Conservation (phyloP, 2,888 invertebrate genomes). For the Apotomis turbidana region DNA sequence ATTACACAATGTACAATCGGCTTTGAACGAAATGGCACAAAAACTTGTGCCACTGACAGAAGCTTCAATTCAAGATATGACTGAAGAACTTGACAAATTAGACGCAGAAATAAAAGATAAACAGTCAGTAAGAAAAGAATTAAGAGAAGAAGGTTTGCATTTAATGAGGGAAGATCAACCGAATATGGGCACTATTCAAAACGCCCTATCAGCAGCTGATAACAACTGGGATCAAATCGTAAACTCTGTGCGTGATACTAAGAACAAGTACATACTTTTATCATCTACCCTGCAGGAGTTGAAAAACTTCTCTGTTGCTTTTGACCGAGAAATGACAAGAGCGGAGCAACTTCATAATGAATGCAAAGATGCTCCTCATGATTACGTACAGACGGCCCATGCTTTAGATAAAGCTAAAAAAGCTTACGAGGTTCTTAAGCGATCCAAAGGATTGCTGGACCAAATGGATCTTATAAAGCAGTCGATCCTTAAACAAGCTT, state of each 20-base stretch:
- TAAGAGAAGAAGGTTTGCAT: conserved; percentile 91
- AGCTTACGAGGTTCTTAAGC: conserved; percentile 89
- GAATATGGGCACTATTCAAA: conserved; percentile 91
- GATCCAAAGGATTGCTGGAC: conserved; percentile 89
- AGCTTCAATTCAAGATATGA: conserved; percentile 76
- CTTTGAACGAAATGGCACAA: conserved; percentile 83
- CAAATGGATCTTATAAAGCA: conserved; percentile 91
- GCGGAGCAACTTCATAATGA: conserved; percentile 86
- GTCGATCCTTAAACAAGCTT: conserved; percentile 87
- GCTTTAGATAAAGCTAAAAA: conserved; percentile 90
- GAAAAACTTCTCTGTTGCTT: conserved; percentile 87
- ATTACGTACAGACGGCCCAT: conserved; percentile 88
- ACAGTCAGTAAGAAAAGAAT: conserved; percentile 86
- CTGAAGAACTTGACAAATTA: conserved; percentile 81
- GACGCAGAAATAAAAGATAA: conserved; percentile 84
- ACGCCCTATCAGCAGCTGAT: conserved; percentile 90
- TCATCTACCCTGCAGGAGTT: conserved; percentile 90
- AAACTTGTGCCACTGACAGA: conserved; percentile 75
- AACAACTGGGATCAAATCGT: conserved; percentile 92
- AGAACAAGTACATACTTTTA: conserved; percentile 88
- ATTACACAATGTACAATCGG: conserved; percentile 83
- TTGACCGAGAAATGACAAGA: conserved; percentile 88
- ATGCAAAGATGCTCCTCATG: conserved; percentile 87
- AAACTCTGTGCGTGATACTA: conserved; percentile 88
- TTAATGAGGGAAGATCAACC: conserved; percentile 92